Percentiles rank a stretch among this genome's conserved stretches.
phyloP scores from a whole-genome alignment of 2,113 vertebrate genomes.

The Ceyx cyanopectus region DNA sequence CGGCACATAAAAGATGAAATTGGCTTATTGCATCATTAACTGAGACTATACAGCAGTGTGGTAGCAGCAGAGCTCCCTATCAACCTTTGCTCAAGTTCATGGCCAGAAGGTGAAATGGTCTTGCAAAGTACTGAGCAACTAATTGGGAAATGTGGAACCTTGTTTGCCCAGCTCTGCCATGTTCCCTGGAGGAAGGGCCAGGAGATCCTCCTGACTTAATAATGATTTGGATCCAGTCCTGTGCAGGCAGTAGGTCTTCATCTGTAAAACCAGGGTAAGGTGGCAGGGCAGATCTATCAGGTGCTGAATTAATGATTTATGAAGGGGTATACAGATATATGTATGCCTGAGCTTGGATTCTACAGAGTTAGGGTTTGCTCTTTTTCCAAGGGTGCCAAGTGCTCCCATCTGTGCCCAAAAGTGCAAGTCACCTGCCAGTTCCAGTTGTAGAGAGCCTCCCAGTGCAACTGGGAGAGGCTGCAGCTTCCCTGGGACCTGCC shows the following conservation, averaged over 20 bases:
- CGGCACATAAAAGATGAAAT: not conserved
- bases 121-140: not conserved
- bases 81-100: not conserved
- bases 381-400: not conserved
- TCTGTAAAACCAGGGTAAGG: not conserved
- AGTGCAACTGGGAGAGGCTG: not conserved
- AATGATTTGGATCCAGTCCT: not conserved
- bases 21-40: accelerated
- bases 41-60: not conserved
- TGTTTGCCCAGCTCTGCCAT: accelerated
- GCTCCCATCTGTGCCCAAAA: not conserved
- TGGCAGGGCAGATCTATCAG: not conserved
- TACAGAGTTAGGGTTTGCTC: not conserved
- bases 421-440: accelerated
- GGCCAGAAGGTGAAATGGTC: not conserved
- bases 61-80: not conserved
- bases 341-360: not conserved
- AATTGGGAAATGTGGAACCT: not conserved
- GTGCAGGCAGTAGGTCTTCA: not conserved
- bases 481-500: not conserved
- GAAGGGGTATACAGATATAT: not conserved
- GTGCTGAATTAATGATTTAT: not conserved
- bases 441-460: accelerated
- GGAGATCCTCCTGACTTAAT: not conserved
- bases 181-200: accelerated